Evolutionary conservation across 64 coral and sea anemone genomes (phyloP).

Genomic region (Exaiptasia diaphana): DNA sequence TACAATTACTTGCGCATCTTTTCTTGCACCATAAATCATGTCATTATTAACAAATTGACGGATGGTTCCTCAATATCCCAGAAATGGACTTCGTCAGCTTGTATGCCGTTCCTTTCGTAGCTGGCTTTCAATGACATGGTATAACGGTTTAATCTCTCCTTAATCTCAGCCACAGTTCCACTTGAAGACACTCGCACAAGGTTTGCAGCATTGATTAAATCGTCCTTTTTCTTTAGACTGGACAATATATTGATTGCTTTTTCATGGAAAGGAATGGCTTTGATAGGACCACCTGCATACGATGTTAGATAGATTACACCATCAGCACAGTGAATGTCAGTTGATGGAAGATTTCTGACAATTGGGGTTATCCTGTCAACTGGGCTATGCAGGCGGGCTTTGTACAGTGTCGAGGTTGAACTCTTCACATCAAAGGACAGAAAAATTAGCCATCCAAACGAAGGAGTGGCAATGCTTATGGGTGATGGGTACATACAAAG

Average conservation of each 20-base stretch:
- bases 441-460: slow-evolving; percentile 56
- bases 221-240: slow-evolving; percentile 32
- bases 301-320: not conserved
- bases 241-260: not conserved
- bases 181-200: not conserved
- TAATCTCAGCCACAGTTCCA: slow-evolving; percentile 36
- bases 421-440: slow-evolving; percentile 35
- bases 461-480: slow-evolving; percentile 27
- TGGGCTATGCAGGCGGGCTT: slow-evolving; percentile 53
- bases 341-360: slow-evolving; percentile 27
- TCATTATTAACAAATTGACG: slow-evolving; percentile 22
- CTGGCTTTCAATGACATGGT: not conserved
- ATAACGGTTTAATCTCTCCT: not conserved
- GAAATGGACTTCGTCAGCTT: slow-evolving; percentile 32
- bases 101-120: not conserved
- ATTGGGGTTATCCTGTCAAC: slow-evolving; percentile 45
- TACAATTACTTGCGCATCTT: not conserved
- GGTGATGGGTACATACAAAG: slow-evolving; percentile 47
- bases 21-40: slow-evolving; percentile 31
- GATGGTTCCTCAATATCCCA: slow-evolving; percentile 31
- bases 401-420: slow-evolving; percentile 14
- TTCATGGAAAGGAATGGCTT: not conserved
- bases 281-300: slow-evolving; percentile 32
- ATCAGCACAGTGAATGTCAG: slow-evolving; percentile 32
- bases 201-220: slow-evolving; percentile 5